Conservation (phyloP, 2,888 invertebrate genomes). For the Syrphus vitripennis region DNA sequence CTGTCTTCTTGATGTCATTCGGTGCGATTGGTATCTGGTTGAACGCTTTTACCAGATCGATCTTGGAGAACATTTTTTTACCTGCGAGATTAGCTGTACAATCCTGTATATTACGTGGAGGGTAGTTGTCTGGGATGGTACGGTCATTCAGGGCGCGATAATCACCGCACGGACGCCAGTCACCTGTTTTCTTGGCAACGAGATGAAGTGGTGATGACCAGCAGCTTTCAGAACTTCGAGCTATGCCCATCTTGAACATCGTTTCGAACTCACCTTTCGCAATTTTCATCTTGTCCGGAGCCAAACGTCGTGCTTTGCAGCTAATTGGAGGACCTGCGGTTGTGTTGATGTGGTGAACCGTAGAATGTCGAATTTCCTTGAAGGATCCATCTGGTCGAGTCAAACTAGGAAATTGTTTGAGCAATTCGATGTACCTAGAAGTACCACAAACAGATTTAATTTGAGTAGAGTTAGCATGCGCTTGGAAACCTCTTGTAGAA, state of each 20-base stretch:
- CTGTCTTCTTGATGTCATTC: too few species aligned
- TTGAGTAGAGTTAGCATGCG: neutral
- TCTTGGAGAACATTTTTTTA: slow-evolving; percentile 18
- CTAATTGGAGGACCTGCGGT: slow-evolving; percentile 15
- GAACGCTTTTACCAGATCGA: slow-evolving; percentile 28
- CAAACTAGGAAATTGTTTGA: neutral
- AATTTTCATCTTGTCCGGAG: neutral
- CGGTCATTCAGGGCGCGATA: slow-evolving; percentile 74
- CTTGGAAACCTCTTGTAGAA: slow-evolving; percentile 6
- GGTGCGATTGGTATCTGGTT: too few species aligned
- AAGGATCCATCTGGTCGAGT: neutral
- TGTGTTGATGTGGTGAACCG: slow-evolving; percentile 33
- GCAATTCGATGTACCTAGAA: slow-evolving; percentile 14
- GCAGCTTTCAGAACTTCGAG: neutral
- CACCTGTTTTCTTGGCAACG: neutral
- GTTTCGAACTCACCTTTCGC: neutral
- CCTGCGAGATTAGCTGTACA: slow-evolving; percentile 11
- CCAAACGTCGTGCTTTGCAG: slow-evolving; percentile 19
- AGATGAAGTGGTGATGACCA: too few species aligned
- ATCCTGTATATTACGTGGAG: slow-evolving; percentile 71
- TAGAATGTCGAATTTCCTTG: neutral
- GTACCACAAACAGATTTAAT: slow-evolving; percentile 20
- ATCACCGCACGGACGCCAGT: slow-evolving; percentile 56
- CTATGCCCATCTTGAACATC: neutral
- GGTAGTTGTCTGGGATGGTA: slow-evolving; percentile 76